phyloP scores from a whole-genome alignment of 35 echinoderm and acorn worm species.

The Patiria miniata region DNA sequence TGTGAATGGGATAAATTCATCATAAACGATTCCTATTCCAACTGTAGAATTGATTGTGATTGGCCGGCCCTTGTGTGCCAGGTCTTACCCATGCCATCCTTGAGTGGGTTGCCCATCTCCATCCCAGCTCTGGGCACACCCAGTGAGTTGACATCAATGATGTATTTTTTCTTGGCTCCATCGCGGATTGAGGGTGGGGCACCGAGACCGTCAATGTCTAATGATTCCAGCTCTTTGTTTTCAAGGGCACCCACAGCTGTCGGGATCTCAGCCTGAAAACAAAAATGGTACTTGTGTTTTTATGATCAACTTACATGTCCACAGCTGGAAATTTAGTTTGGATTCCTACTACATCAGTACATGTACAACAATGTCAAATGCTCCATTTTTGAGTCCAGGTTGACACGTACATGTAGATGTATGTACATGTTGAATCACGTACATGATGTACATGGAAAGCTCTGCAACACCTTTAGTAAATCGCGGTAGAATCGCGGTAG shows the following conservation, averaged over 20 bases:
- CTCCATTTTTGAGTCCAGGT: no score
- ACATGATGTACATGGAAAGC: no score
- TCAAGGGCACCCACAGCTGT: slow-evolving; percentile 63
- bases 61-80: background rate
- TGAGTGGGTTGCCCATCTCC: slow-evolving; percentile 86
- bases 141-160: slow-evolving; percentile 65
- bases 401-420: no score
- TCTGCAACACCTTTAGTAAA: no score
- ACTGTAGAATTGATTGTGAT: background rate
- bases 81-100: slow-evolving; percentile 94
- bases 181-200: slow-evolving; percentile 62
- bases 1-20: no score
- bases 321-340: no score
- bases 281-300: background rate
- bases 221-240: slow-evolving; percentile 71
- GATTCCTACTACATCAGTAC: no score
- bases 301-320: background rate
- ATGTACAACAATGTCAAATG: no score
- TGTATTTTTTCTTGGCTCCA: slow-evolving; percentile 81
- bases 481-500: no score
- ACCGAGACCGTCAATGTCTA: slow-evolving; percentile 80
- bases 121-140: slow-evolving; percentile 73
- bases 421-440: no score
- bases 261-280: slow-evolving; percentile 80
- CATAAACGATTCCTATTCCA: no score